phyloP scores from a whole-genome alignment of 2,797 vertebrate species.

The Lophius americanus region DNA sequence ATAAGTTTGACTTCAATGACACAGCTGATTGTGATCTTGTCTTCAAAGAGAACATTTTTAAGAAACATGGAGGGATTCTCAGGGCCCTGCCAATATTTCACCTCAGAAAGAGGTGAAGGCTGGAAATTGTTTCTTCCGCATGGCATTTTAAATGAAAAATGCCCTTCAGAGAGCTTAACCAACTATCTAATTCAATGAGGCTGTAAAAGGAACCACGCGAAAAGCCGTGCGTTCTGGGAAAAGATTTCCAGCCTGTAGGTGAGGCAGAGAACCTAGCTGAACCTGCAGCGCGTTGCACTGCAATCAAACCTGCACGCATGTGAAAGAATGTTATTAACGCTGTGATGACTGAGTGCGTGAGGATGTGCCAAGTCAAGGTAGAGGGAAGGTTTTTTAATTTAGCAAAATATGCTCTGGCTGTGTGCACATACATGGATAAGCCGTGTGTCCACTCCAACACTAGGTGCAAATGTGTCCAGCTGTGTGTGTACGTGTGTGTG shows the following conservation, averaged over 20 bases:
- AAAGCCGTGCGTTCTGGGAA: not conserved
- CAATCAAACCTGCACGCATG: conserved; percentile 50
- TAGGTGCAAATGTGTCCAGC: conserved; percentile 34
- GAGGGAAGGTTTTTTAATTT: conserved; percentile 43
- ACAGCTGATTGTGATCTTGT: not conserved
- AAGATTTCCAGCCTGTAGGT: not conserved
- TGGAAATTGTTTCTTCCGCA: not conserved
- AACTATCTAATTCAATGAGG: not conserved
- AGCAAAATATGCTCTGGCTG: conserved; percentile 38
- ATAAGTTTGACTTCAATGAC: conserved; percentile 14
- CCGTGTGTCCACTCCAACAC: conserved; percentile 8
- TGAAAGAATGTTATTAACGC: conserved; percentile 71
- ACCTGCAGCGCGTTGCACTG: conserved; percentile 19
- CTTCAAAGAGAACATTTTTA: not conserved
- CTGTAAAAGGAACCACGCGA: not conserved
- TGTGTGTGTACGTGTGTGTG: conserved; percentile 31
- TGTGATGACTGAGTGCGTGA: conserved; percentile 66
- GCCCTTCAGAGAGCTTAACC: not conserved
- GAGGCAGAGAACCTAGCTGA: conserved; percentile 38
- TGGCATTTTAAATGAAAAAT: not conserved
- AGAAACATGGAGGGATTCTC: not conserved
- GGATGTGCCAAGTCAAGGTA: conserved; percentile 31
- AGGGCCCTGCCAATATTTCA: not conserved
- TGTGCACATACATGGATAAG: conserved; percentile 14
- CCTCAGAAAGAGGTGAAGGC: too few species aligned